Evolutionary conservation across 2,797 vertebrate genomes (phyloP), one percentile per base, ranked within the genome.

Genomic region (Eupleurogrammus muticus): DNA sequence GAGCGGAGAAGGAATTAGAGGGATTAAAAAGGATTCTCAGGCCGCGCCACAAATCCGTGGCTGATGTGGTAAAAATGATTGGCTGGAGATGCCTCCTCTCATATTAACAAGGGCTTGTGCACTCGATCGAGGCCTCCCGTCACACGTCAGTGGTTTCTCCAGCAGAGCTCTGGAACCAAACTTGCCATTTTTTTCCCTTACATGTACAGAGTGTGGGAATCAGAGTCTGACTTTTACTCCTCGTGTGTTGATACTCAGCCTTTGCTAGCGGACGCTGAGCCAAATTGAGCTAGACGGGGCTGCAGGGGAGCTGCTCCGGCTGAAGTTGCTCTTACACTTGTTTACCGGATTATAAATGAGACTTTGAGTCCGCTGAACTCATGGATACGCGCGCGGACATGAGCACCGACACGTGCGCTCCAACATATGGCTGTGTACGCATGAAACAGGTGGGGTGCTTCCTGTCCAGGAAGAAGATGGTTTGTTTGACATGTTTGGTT

Each of bases 21-120:
- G 85, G 87, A 90, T 90, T 86, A 85, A 77, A 79, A 57, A 62
- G 73, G 63, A 83, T 85, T 89, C 60, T 70, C 36, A 8, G 75
- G 64, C 74, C 11, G 21, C 2, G 28, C 71, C 40, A 75, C 77
- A 85, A 88, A 90, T 88, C 83, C 87, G 76, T 50, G 53, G 75
- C 70, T 79, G 75, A 84, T 52, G 70, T 74, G 79, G 68, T 79
- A 38, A 67, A 74, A 80, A 72, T 52, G 57, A 87, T 79, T 80
- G 77, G 77, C 59, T 81, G 73, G 36, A 75, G 80, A 83, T 77
- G 82, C 64, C 70, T 47, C 62, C 51, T 63, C 58, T 79, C 70
- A 69, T 66, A 81, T 83, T 80, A 86, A 77, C 66, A 61, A 58
- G 76, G 51, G 51, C 53, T 68, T 70, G 49, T 56, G 59, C 49